phyloP scores from a whole-genome alignment of 2,113 vertebrate genomes.

The Spilogale gracilis region DNA sequence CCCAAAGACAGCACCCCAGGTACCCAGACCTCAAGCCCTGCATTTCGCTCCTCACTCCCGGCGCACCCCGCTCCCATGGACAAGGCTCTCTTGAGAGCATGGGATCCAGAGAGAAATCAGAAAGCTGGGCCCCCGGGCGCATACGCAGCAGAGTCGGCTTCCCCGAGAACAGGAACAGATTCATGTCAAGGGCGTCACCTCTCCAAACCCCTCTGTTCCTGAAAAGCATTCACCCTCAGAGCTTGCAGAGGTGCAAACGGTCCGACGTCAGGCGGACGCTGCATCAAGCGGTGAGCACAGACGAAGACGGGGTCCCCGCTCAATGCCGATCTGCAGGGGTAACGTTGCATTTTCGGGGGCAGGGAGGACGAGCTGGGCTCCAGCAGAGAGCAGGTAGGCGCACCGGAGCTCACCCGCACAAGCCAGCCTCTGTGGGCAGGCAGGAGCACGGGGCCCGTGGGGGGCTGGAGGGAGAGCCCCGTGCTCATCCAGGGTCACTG shows the following conservation, averaged over 20 bases:
- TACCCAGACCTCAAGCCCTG: not conserved
- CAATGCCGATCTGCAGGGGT: not conserved
- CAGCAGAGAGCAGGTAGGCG: not conserved
- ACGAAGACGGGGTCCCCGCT: not conserved
- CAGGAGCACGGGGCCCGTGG: not conserved
- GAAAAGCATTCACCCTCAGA: not conserved
- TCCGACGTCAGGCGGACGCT: not conserved
- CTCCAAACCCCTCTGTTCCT: not conserved
- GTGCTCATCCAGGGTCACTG: too few relatives aligned
- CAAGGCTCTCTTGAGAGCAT: too few relatives aligned
- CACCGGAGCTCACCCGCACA: not conserved
- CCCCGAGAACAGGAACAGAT: fast-evolving
- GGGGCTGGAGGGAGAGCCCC: not conserved
- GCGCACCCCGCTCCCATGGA: fast-evolving
- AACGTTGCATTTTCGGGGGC: not conserved
- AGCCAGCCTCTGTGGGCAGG: too few relatives aligned
- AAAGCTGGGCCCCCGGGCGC: not conserved
- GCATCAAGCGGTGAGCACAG: not conserved
- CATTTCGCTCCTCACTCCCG: not conserved
- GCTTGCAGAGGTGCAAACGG: not conserved
- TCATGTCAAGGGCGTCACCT: too few relatives aligned
- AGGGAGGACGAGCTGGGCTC: not conserved
- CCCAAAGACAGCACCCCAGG: not conserved
- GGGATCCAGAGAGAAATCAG: not conserved
- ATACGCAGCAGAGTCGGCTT: not conserved